phyloP scores from a whole-genome alignment of 2,888 invertebrate species.

The Elmis aenea region DNA sequence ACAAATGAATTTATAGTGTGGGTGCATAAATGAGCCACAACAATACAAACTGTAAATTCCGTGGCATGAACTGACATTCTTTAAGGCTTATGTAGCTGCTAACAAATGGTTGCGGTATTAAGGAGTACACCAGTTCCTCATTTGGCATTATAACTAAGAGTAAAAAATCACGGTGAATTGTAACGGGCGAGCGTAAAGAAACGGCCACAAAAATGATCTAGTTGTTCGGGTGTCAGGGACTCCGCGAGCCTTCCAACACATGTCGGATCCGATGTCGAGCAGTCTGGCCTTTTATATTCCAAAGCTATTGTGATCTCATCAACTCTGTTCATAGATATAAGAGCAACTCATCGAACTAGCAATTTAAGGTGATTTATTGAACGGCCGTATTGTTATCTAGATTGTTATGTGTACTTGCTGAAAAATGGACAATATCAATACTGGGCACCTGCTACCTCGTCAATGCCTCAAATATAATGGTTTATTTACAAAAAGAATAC shows the following conservation, averaged over 20 bases:
- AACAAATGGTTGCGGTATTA: constrained; percentile 8
- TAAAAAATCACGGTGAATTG: constrained; percentile 10
- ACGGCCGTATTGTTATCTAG: constrained; percentile 11
- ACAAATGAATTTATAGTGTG: too few relatives aligned
- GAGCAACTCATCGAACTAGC: constrained; percentile 33
- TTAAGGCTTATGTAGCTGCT: constrained; percentile 6
- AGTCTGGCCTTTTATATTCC: constrained; percentile 23
- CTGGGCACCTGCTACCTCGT: too few relatives aligned
- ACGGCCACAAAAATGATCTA: constrained; percentile 9
- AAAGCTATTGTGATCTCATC: constrained; percentile 27
- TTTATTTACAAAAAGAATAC: too few relatives aligned
- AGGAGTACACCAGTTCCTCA: constrained; percentile 6
- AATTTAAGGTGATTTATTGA: constrained; percentile 36
- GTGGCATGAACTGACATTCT: constrained; percentile 11
- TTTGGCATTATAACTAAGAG: constrained; percentile 1
- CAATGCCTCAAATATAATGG: too few relatives aligned
- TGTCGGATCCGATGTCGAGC: constrained; percentile 7
- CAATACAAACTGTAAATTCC: constrained; percentile 29
- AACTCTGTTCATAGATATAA: constrained; percentile 28
- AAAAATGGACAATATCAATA: too few relatives aligned
- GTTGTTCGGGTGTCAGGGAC: constrained; percentile 16
- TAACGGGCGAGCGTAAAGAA: constrained; percentile 8
- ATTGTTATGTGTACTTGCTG: constrained; percentile 1
- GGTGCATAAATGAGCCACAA: constrained; percentile 25
- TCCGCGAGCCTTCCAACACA: constrained; percentile 12